Evolutionary conservation across 2,888 invertebrate genomes (phyloP).

Genomic region (Thyatira batis): DNA sequence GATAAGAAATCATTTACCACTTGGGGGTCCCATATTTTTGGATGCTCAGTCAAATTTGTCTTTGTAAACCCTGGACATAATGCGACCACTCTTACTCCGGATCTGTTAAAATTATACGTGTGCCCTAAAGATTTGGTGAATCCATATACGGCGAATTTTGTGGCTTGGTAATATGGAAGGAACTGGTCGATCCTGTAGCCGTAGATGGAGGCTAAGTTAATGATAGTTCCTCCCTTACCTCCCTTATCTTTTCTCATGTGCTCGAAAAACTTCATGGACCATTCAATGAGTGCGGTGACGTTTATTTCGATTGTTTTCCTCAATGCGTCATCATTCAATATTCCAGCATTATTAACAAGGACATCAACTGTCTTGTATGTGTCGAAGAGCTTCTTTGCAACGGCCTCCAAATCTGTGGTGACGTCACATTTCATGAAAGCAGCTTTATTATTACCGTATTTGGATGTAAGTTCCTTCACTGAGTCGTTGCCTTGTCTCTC

Average conservation of each 20-base stretch:
- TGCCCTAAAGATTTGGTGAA: constrained; percentile 64
- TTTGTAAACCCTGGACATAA: constrained; percentile 19
- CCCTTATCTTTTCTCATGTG: constrained; percentile 74
- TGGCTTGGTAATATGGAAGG: constrained; percentile 43
- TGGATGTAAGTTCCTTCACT: constrained; percentile 8
- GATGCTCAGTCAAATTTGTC: constrained; percentile 19
- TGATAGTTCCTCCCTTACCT: constrained; percentile 81
- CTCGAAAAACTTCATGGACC: constrained; percentile 68
- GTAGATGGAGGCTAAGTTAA: constrained; percentile 69
- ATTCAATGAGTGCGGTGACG: constrained; percentile 21
- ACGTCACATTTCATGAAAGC: constrained; percentile 38
- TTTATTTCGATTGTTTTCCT: constrained; percentile 14
- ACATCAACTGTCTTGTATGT: constrained; percentile 16
- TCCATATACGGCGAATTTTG: constrained; percentile 75
- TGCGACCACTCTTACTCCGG: constrained; percentile 44
- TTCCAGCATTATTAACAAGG: constrained; percentile 17
- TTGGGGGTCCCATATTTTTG: too few species aligned
- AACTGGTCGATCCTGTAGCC: constrained; percentile 19
- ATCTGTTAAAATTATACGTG: constrained; percentile 54
- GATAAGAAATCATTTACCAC: too few species aligned
- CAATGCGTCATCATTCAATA: background rate
- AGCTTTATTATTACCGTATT: constrained; percentile 19
- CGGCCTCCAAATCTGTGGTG: constrained; percentile 16
- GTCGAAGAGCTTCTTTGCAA: constrained; percentile 12
- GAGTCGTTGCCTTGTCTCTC: constrained; percentile 12